phyloP scores from a whole-genome alignment of 2,113 vertebrate species.

The Steatornis caripensis region DNA sequence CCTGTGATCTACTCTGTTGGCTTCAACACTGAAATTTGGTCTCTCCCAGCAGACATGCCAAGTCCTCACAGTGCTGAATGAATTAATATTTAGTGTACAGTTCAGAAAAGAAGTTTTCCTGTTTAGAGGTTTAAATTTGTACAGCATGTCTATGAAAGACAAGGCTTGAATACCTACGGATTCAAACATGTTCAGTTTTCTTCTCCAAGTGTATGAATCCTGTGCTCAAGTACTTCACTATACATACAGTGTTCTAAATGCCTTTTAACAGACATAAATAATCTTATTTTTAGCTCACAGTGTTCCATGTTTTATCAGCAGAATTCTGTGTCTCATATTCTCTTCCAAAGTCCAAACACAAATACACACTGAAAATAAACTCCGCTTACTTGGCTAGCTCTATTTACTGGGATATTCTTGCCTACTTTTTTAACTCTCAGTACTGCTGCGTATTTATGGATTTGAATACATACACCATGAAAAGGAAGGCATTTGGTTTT shows the following conservation, averaged over 20 bases:
- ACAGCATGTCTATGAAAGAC: not conserved
- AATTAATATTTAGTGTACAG: not conserved
- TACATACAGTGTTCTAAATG: not conserved
- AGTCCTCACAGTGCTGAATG: not conserved
- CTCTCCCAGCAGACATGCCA: not conserved
- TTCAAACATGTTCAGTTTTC: not conserved
- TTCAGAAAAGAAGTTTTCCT: not conserved
- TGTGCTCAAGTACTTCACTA: not conserved
- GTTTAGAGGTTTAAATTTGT: not conserved
- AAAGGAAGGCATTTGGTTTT: not conserved
- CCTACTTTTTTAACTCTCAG: not conserved
- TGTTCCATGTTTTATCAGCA: constrained; percentile 1
- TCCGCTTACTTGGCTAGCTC: not conserved
- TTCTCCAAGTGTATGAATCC: not conserved
- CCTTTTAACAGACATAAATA: not conserved
- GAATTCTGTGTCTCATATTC: not conserved
- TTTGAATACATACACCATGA: not conserved
- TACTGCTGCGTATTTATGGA: not conserved
- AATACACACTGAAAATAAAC: not conserved
- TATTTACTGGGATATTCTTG: not conserved
- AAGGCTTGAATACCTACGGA: not conserved
- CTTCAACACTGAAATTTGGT: not conserved
- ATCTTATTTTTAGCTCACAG: not conserved
- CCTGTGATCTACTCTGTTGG: not conserved
- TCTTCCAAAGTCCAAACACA: not conserved